phyloP scores from a whole-genome alignment of 2,113 vertebrate genomes.

The Tenrec ecaudatus region DNA sequence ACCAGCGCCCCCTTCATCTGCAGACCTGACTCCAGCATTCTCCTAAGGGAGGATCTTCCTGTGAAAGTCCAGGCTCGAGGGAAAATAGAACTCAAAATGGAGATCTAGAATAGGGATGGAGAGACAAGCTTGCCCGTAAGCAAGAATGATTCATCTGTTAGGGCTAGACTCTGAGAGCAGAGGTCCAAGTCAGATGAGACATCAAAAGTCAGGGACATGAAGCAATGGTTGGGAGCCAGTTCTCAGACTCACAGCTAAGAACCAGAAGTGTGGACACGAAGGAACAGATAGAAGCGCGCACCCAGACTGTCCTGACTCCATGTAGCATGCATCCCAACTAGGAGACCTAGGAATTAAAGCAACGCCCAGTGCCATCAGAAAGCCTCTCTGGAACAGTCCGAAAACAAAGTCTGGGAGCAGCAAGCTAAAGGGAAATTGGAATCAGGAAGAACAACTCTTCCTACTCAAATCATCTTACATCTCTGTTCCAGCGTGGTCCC shows the following conservation, averaged over 20 bases:
- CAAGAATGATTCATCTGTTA: not conserved
- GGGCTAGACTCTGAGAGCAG: not conserved
- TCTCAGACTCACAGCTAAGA: not conserved
- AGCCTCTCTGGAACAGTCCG: not conserved
- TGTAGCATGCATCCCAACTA: not conserved
- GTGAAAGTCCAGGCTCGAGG: not conserved
- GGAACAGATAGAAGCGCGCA: not conserved
- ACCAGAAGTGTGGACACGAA: not conserved
- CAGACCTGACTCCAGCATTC: not conserved
- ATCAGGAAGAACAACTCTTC: not conserved
- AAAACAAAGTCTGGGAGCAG: not conserved
- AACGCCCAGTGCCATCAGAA: not conserved
- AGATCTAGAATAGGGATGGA: not conserved
- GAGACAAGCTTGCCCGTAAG: not conserved
- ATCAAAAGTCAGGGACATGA: not conserved
- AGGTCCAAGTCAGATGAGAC: not conserved
- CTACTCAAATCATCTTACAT: not conserved
- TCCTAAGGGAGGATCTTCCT: not conserved
- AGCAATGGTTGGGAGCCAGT: not conserved
- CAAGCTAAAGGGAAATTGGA: not conserved
- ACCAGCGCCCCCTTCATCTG: not conserved
- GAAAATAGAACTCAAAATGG: not conserved
- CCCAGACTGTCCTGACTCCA: not conserved
- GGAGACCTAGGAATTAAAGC: not conserved
- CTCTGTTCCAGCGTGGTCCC: conserved; percentile 38